These are phyloP conservation scores for Albula goreensis DNA, from an alignment of 2,113 vertebrate species.

Conservation along the genomic window DNA sequence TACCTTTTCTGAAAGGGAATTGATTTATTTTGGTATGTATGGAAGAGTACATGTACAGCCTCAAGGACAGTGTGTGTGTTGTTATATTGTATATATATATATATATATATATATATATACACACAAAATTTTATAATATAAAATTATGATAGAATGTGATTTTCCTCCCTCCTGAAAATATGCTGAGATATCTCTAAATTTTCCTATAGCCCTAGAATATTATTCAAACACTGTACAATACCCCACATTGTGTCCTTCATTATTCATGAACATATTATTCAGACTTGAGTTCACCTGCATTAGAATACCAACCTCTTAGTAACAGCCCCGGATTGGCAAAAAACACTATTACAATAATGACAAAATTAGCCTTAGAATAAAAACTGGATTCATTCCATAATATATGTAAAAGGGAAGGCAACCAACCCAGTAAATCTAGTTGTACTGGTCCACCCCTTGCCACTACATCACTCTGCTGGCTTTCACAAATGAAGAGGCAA, in stretches of 20 bases:
- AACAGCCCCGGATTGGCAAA: not conserved
- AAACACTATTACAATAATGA: not conserved
- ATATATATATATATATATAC: not conserved
- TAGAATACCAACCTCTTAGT: not conserved
- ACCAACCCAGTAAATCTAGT: not conserved
- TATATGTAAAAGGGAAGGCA: not conserved
- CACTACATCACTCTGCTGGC: not conserved
- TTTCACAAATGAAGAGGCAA: not conserved
- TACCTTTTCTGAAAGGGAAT: constrained; percentile 5
- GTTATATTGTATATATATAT: no score
- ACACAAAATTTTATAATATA: not conserved
- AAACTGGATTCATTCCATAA: not conserved
- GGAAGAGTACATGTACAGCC: not conserved
- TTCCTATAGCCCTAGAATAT: not conserved
- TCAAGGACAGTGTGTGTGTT: not conserved
- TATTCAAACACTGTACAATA: not conserved
- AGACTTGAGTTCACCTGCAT: not conserved
- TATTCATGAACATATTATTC: not conserved
- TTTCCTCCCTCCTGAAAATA: not conserved
- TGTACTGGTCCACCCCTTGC: not conserved
- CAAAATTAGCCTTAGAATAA: not conserved
- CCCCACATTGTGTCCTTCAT: not conserved
- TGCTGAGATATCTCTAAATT: not conserved
- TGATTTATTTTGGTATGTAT: constrained; percentile 4
- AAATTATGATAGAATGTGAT: not conserved